Evolutionary conservation across 2,797 vertebrate species (phyloP), one percentile per base, ranked within the genome.

Genomic region (Rhabdophis nuchalis): DNA sequence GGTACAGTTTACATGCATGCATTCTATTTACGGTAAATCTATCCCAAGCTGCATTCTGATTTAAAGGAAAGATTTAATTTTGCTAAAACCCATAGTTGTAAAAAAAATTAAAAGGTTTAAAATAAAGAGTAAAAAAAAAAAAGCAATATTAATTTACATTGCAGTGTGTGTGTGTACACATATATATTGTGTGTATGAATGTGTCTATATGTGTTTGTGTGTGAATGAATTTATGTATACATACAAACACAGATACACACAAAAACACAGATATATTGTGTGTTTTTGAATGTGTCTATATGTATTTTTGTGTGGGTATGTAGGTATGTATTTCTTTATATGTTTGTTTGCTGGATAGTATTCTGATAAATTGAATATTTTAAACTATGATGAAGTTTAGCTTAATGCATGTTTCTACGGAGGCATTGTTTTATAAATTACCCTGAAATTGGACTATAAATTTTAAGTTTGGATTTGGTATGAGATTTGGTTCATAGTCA

Each of bases 1-100:
- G 52, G 52, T 94, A 92, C 93, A 93, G 87, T 53, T 85, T 91
- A 92, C 92, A 95, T 93, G 52, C 36, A 14, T 29, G n/a, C 86
- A 32, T 93, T 91, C 91, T 91, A 85, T 93, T 95, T 94, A n/a
- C n/a, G n/a, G n/a, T n/a, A 92, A 95, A 91, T 60, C n/a, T 95
- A 93, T 86, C 90, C 85, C 53, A 92, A 94, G 85, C 92, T 94
- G 91, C 93, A 16, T 52, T 61, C 60, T 29, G 9, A 61, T 61
- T 61, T 60, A 60, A 60, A 10, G 58, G 9, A 61, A 61, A 61
- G 10, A 61, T 29, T 29, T 90, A 91, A 94, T 53, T 4, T 41
- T 91, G 61, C 29, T 68, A 14, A 32, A 7, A 32, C 2, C 5
- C n/a, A 68, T 68, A 68, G 29, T 12, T 61, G 10, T 68, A 68